These are phyloP conservation scores for Galemys pyrenaicus DNA, from an alignment of 2,113 vertebrate genomes.

Conservation along the genomic window DNA sequence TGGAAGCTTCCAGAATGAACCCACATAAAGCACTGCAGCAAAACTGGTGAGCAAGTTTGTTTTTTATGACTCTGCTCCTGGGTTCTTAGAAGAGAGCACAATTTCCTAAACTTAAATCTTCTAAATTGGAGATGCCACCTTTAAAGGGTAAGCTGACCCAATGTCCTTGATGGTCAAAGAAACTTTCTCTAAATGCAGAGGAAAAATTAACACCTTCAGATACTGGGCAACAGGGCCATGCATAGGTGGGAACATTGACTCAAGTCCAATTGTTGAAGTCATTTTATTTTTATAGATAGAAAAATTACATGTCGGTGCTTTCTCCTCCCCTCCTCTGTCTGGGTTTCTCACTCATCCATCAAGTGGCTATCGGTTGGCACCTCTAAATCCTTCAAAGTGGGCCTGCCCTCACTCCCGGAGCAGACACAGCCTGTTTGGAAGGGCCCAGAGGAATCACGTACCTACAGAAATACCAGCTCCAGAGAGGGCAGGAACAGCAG, in stretches of 20 bases:
- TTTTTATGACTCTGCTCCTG: constrained; percentile 43
- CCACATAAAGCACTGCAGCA: background rate
- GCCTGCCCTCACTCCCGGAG: too few species aligned
- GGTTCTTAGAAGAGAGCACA: constrained; percentile 27
- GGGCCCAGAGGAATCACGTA: background rate
- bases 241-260: background rate
- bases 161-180: constrained; percentile 62
- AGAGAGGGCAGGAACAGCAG: background rate
- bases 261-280: background rate
- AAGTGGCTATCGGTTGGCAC: background rate
- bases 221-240: background rate
- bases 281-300: constrained; percentile 23
- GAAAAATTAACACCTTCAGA: constrained; percentile 57
- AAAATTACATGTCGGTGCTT: background rate
- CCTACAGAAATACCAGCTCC: background rate
- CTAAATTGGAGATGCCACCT: constrained; percentile 71
- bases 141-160: constrained; percentile 70
- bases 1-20: background rate
- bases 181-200: constrained; percentile 12
- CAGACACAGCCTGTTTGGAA: background rate
- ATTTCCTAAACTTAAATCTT: constrained; percentile 70
- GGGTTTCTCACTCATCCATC: background rate
- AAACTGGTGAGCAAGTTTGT: background rate
- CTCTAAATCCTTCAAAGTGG: background rate
- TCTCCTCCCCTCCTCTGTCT: background rate